These are phyloP conservation scores for Pseudomyrmex gracilis DNA, from an alignment of 1,140 invertebrate species.

Conservation along the genomic window DNA sequence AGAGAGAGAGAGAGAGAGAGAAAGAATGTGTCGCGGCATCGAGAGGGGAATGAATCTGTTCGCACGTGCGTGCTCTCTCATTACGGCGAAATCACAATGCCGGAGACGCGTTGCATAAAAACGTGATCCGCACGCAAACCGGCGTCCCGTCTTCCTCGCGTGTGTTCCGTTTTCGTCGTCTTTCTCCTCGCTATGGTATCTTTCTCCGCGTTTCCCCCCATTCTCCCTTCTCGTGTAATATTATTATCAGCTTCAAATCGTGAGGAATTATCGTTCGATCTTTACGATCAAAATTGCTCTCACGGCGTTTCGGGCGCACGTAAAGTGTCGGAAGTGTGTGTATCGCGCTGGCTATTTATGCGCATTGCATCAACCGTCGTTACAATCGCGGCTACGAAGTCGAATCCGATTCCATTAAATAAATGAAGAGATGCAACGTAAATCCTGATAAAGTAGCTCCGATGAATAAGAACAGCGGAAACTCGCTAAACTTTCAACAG, in stretches of 20 bases:
- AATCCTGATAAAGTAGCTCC: slow-evolving; percentile 29
- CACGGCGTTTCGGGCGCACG: background rate
- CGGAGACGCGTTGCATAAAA: slow-evolving; percentile 78
- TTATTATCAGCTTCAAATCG: background rate
- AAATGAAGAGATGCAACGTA: slow-evolving; percentile 16
- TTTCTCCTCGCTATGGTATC: slow-evolving; percentile 1
- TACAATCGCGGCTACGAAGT: background rate
- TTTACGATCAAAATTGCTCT: background rate
- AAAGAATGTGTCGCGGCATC: slow-evolving; percentile 49
- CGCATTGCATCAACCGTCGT: background rate
- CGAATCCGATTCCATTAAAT: slow-evolving; percentile 45
- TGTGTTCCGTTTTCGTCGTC: slow-evolving; percentile 30
- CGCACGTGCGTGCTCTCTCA: slow-evolving; percentile 81
- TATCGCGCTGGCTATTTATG: slow-evolving; percentile 7
- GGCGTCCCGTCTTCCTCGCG: slow-evolving; percentile 63
- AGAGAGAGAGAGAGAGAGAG: slow-evolving; percentile 4
- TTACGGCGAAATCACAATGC: slow-evolving; percentile 81
- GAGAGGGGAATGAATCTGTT: slow-evolving; percentile 63
- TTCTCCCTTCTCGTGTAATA: background rate
- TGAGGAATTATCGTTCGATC: slow-evolving; percentile 13
- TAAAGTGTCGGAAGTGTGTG: background rate
- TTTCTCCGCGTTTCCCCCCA: slow-evolving; percentile 28
- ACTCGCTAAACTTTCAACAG: slow-evolving; percentile 51
- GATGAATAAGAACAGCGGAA: slow-evolving; percentile 49
- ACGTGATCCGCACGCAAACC: slow-evolving; percentile 82